A percentile compares a stretch with the other conserved stretches of the same genome.
Conservation (phyloP, 2,113 vertebrate genomes). For the Coryphaenoides rupestris region DNA sequence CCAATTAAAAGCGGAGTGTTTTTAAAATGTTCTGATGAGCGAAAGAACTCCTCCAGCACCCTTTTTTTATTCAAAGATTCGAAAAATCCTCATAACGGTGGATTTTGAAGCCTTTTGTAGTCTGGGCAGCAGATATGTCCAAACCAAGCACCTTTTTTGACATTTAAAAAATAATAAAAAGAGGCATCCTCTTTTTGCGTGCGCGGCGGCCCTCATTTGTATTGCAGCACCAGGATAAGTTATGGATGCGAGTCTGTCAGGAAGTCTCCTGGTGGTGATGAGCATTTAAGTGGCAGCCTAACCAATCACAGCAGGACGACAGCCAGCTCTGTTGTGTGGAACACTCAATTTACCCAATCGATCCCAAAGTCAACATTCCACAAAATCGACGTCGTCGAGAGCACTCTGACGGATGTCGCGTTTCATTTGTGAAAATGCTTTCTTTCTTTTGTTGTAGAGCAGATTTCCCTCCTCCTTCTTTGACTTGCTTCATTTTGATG, state of each 20-base stretch:
- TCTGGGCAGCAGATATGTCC: constrained; percentile 36
- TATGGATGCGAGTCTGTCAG: constrained; percentile 23
- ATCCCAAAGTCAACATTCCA: constrained; percentile 53
- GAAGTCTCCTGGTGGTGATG: not conserved
- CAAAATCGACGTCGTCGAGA: constrained; percentile 11
- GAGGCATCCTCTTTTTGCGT: constrained; percentile 26
- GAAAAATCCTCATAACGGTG: constrained; percentile 35
- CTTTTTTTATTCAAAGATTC: constrained; percentile 21
- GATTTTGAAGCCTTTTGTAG: constrained; percentile 57
- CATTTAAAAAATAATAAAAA: constrained; percentile 10
- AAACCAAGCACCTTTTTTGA: constrained; percentile 55
- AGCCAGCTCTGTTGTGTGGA: constrained; percentile 23
- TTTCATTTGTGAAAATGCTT: constrained; percentile 30
- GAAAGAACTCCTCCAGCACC: no score
- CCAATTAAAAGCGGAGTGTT: constrained; percentile 33
- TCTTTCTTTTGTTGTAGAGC: constrained; percentile 24
- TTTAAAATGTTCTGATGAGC: constrained; percentile 29
- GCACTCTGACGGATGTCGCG: constrained; percentile 38
- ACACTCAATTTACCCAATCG: constrained; percentile 32
- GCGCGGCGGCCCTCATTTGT: constrained; percentile 20
- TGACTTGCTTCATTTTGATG: constrained; percentile 45
- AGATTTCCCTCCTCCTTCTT: constrained; percentile 46
- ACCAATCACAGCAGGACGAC: no score
- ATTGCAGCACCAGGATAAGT: constrained; percentile 19
- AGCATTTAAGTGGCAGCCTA: no score